A percentile compares a stretch with the other conserved stretches of the same genome.
phyloP scores from a whole-genome alignment of 2,797 vertebrate species.

The Tapera naevia region DNA sequence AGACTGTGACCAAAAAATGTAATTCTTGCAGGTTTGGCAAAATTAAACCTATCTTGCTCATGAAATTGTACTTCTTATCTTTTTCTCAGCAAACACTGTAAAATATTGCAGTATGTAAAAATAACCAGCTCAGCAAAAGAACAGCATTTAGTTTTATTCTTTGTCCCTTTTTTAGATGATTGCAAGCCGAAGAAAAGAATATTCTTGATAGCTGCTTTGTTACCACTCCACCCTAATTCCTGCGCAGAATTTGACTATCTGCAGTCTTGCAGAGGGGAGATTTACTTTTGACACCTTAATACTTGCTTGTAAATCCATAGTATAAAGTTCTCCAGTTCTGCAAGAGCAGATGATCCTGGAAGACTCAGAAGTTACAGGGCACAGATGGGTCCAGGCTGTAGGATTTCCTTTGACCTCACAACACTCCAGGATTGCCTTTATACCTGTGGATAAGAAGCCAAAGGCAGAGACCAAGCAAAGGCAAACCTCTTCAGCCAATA shows the following conservation, averaged over 20 bases:
- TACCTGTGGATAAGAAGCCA: background rate
- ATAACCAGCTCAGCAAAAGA: background rate
- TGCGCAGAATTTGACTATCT: background rate
- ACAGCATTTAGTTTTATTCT: background rate
- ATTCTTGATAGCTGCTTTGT: background rate
- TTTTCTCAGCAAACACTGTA: conserved; percentile 23
- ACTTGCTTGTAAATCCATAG: background rate
- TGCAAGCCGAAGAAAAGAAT: background rate
- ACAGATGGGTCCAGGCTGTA: background rate
- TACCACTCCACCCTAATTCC: background rate
- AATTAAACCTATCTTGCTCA: conserved; percentile 9
- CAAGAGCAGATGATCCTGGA: accelerated
- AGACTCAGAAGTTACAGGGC: background rate
- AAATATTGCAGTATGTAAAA: background rate
- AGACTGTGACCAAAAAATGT: background rate
- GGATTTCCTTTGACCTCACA: background rate
- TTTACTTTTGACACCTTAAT: background rate
- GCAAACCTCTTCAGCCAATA: background rate
- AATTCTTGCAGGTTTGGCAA: conserved; percentile 6
- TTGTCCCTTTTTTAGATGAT: background rate
- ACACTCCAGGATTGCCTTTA: background rate
- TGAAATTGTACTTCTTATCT: background rate
- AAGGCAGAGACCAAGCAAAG: background rate
- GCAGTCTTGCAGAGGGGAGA: background rate
- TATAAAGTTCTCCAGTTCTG: background rate